Base-by-base conservation (phyloP, 2,888 invertebrate species). In the Anodontia alba region DNA sequence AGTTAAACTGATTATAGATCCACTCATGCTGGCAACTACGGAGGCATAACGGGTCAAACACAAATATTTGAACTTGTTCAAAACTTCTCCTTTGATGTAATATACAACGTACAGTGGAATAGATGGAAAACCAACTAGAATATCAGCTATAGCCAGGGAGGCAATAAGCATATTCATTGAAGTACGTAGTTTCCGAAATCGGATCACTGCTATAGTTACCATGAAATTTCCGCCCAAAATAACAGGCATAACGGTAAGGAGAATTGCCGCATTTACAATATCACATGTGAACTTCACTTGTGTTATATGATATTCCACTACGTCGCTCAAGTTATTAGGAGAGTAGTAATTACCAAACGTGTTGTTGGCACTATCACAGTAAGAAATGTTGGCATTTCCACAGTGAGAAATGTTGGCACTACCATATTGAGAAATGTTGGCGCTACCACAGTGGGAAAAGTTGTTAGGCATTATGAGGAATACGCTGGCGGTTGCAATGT, bases 31-130 rank as follows among this genome's bases (percentile, higher is more conserved):
- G 26, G 80, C 46, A 1, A 88, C 78, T 17, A 84, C 81, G 0
- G 82, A 84, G 1, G 73, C 72, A 74, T 84, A 88, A 73, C 84
- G 79, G 1, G 81, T 38, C 51, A 90, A 69, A 73, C 89, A 90
- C 20, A 80, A 36, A 23, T 76, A 82, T 20, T 88, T 88, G 12
- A 72, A 69, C 3, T 62, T 17, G 26, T 31, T 26, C n/a, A 70
- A 36, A 0, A 80, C 51, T 0, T 54, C 67, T 20, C 75, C 51
- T 15, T 80, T 33, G 42, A 86, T 49, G 67, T 81, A 89, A 57
- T 82, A 86, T 15, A 83, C 29, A 8, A 78, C 77, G 69, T 88
- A 89, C 8, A 88, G 20, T 0, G 89, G 89, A n/a, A 88, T 81
- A 12, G 84, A 79, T 8, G 84, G 62, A 54, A 80, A 43, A 20